phyloP scores from a whole-genome alignment of 1,140 invertebrate species.

The Adelges cooleyi region DNA sequence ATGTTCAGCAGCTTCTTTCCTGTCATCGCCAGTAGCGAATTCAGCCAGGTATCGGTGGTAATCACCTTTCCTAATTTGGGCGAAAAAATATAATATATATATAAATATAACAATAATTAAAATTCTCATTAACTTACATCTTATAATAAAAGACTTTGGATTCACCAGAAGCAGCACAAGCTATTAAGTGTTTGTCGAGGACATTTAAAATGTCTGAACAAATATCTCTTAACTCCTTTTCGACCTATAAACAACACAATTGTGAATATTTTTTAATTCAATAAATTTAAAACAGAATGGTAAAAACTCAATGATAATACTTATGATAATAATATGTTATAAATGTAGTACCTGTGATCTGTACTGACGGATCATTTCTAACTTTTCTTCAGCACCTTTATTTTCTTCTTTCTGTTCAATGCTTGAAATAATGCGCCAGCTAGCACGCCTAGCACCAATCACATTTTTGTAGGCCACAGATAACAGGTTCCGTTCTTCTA shows the following conservation, averaged over 20 bases:
- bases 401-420: conserved; percentile 84
- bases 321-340: background rate
- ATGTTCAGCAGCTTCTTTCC: conserved; percentile 90
- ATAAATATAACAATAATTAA: background rate
- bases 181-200: conserved; percentile 87
- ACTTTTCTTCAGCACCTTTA: conserved; percentile 71
- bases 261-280: background rate
- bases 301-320: background rate
- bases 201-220: conserved; percentile 91
- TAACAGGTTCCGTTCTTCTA: conserved; percentile 90
- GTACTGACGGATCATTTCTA: conserved; percentile 88
- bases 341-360: conserved; percentile 57
- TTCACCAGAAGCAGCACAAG: conserved; percentile 79
- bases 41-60: conserved; percentile 95
- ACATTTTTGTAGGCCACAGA: conserved; percentile 99
- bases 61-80: conserved; percentile 84
- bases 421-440: conserved; percentile 93
- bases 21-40: conserved; percentile 87
- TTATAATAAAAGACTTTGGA: conserved; percentile 98
- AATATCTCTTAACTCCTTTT: conserved; percentile 91
- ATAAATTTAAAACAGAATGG: background rate
- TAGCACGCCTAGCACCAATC: conserved; percentile 88
- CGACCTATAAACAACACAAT: conserved; percentile 47
- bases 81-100: conserved; percentile 32
- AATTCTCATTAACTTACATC: conserved; percentile 58